phyloP scores from a whole-genome alignment of 2,113 vertebrate genomes.

The Rallus limicola region DNA sequence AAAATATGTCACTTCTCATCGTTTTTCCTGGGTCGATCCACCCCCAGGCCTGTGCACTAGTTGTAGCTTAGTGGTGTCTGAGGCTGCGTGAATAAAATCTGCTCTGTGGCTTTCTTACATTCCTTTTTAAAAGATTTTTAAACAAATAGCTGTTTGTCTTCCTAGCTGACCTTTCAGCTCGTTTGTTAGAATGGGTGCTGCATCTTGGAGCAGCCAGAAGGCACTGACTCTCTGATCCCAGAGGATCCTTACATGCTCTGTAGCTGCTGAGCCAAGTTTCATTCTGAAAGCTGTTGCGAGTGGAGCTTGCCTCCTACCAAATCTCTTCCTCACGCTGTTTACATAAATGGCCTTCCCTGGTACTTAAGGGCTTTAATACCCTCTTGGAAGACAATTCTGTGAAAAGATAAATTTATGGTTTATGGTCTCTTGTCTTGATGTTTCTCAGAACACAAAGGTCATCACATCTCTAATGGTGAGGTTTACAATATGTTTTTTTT shows the following conservation, averaged over 20 bases:
- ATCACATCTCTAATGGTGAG: conserved; percentile 4
- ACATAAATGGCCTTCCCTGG: conserved; percentile 3
- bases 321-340: conserved; percentile 16
- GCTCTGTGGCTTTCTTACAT: not conserved
- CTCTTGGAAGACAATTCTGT: conserved; percentile 22
- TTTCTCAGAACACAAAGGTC: conserved; percentile 49
- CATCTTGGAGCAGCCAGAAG: conserved; percentile 12
- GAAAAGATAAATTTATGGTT: conserved; percentile 41
- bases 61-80: not conserved
- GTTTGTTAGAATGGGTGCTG: conserved; percentile 39
- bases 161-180: conserved; percentile 43
- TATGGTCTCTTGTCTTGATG: not conserved
- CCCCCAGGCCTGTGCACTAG: not conserved
- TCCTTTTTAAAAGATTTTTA: not conserved
- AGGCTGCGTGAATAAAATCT: not conserved
- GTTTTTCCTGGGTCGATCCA: not conserved
- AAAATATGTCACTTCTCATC: not conserved
- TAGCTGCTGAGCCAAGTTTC: conserved; percentile 22
- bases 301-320: not conserved
- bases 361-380: conserved; percentile 20
- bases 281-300: not conserved
- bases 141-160: conserved; percentile 14
- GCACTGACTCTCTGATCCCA: not conserved
- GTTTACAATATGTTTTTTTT: conserved; percentile 12
- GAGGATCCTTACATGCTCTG: not conserved